Evolutionary conservation across 2,797 vertebrate genomes (phyloP).

Genomic region (Psittacula echo): DNA sequence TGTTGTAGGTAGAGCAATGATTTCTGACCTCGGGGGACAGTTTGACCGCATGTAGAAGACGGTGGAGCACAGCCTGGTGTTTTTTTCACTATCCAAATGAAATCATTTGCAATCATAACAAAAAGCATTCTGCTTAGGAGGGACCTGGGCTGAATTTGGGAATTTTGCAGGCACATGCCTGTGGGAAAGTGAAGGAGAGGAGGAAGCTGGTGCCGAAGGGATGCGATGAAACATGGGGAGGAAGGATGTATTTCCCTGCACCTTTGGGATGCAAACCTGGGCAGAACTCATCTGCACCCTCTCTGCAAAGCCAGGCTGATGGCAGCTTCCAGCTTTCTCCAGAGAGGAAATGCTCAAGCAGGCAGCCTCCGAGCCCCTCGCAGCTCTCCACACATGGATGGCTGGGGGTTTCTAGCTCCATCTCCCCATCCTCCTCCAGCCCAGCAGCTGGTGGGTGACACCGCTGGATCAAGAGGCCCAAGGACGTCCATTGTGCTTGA

Average conservation of each 20-base stretch:
- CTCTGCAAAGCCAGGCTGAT: rapidly evolving
- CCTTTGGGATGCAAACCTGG: neutral
- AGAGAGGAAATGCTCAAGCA: neutral
- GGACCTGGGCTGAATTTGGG: neutral
- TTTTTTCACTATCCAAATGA: neutral
- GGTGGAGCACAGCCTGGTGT: rapidly evolving
- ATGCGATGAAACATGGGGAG: neutral
- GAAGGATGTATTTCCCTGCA: neutral
- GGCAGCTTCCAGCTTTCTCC: neutral
- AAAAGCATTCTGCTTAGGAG: neutral
- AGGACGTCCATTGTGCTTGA: neutral
- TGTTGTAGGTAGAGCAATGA: neutral
- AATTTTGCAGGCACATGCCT: neutral
- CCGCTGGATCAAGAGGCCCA: neutral
- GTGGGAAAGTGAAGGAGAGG: neutral
- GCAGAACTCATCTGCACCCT: neutral
- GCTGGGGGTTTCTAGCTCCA: neutral
- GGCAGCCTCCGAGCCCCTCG: rapidly evolving
- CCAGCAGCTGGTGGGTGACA: neutral
- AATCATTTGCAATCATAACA: neutral
- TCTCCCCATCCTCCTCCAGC: neutral
- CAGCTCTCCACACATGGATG: neutral
- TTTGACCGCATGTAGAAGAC: neutral
- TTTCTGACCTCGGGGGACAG: neutral
- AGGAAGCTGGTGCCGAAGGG: neutral